phyloP scores from a whole-genome alignment of 2,797 vertebrate species.

The Pseudocheirus occidentalis region DNA sequence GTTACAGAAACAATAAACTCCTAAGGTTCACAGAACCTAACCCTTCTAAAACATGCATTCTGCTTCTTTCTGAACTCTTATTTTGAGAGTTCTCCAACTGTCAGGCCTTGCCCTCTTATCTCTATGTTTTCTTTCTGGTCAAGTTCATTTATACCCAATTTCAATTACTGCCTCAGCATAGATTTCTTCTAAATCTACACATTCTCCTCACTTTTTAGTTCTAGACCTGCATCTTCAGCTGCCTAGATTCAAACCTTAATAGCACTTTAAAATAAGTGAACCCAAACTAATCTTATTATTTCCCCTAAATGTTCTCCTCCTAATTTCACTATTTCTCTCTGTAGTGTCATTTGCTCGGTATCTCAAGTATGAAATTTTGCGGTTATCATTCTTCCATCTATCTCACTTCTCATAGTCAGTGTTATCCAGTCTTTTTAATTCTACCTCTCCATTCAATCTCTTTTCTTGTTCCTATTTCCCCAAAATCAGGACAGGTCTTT shows the following conservation, averaged over 20 bases:
- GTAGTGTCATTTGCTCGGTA: neutral
- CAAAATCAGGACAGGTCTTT: neutral
- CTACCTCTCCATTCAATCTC: neutral
- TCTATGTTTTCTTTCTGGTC: neutral
- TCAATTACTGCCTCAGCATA: neutral
- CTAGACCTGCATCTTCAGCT: neutral
- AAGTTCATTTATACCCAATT: neutral
- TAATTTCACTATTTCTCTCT: neutral
- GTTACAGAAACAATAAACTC: neutral
- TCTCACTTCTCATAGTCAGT: neutral
- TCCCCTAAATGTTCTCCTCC: neutral
- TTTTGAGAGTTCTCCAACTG: neutral
- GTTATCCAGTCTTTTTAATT: neutral
- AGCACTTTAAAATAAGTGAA: neutral
- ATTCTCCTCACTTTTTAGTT: neutral
- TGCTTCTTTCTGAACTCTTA: neutral
- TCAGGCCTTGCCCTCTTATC: neutral
- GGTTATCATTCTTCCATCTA: neutral
- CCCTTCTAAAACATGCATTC: neutral
- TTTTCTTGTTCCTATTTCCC: neutral
- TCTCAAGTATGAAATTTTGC: neutral
- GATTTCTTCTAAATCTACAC: neutral
- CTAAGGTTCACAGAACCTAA: neutral
- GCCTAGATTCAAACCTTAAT: neutral
- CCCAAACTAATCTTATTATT: neutral